Conservation (phyloP, 2,888 invertebrate species). For the Tenthredo scrophulariae region DNA sequence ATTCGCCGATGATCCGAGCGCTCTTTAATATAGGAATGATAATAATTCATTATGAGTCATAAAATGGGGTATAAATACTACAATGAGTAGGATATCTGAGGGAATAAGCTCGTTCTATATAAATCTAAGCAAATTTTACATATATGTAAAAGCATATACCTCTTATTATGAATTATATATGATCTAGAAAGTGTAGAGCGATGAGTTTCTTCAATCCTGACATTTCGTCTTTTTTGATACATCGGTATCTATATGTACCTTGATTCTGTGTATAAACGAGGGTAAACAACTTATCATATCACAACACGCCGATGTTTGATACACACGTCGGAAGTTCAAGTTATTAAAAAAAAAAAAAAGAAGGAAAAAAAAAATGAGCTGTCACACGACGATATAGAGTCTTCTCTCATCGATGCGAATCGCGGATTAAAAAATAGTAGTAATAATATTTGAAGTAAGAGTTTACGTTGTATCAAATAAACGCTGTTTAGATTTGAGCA, state of each 20-base stretch:
- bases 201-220: background rate
- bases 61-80: background rate
- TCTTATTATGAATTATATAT: background rate
- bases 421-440: background rate
- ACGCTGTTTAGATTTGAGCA: background rate
- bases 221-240: background rate
- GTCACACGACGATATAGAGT: too few relatives aligned
- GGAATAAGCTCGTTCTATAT: background rate
- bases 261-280: background rate
- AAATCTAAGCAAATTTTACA: background rate
- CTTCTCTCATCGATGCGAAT: too few relatives aligned
- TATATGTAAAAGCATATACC: background rate
- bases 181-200: background rate
- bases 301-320: slow-evolving; percentile 24
- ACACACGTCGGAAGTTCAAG: background rate
- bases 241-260: background rate
- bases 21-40: background rate
- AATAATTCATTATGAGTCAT: slow-evolving; percentile 20
- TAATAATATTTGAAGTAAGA: background rate
- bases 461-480: background rate
- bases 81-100: background rate
- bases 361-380: background rate
- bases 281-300: background rate
- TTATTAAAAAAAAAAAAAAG: background rate
- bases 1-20: background rate